Evolutionary conservation across 2,113 vertebrate genomes (phyloP), one percentile per base, ranked within the genome.

Genomic region (Takifugu bimaculatus): DNA sequence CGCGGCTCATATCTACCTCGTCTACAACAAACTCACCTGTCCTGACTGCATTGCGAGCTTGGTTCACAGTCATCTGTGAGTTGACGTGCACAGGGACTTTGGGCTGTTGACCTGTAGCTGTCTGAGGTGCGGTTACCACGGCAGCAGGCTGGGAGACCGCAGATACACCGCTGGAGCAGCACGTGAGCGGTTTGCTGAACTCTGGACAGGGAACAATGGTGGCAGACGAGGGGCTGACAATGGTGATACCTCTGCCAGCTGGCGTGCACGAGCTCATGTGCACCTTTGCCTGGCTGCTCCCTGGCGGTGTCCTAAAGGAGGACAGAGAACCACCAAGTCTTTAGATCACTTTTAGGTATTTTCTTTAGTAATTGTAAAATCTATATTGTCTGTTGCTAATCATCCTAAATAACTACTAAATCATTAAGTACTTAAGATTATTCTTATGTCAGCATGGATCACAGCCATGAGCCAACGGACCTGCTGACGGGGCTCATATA

Each of bases 401-500:
- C 4, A 10, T 39, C 35, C 35, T 39, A 10, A 2, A 2, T 39
- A 6, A 10, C 11, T 9, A 39, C 35, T 39, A 11, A 39, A 39
- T 1, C 35, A 39, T 9, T 9, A 39, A 39, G 20, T 20, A 20
- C 1, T 20, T 20, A 20, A 2, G 35, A 6, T 39, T 39, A 10
- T 9, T 4, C 4, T 32, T 32, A 6, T 32, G 29, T 32, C 5
- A 32, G 29, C 29, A 32, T 32, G 35, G 2, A 39, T 39, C 9
- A 10, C 35, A 39, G 35, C 1, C 35, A 39, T 48, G 45, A 48
- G n/a, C 11, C 7, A 44, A 20, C 13, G 54, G 35, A 89, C 88
- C 96, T 96, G 79, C 93, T 95, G 85, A 98, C 92, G 29, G 96
- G 95, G 80, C 94, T 96, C 90, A 99, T 95, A 6, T 99, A 99